Conservation (phyloP, 1,140 invertebrate species). For the Drosophila melanica region DNA sequence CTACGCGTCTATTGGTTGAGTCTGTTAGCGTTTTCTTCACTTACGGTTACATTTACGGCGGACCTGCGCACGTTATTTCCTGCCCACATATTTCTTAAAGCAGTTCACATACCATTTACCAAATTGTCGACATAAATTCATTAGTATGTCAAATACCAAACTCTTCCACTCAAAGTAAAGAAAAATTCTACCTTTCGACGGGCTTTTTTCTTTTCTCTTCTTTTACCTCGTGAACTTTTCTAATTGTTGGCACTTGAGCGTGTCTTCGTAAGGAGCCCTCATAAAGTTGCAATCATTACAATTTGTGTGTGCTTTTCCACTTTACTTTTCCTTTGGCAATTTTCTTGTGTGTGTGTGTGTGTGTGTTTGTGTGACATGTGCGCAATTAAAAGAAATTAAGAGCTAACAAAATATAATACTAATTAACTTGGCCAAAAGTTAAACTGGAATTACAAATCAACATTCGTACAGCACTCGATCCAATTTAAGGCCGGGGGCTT, state of each 20-base stretch:
- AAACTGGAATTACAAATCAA: conserved; percentile 33
- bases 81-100: conserved; percentile 21
- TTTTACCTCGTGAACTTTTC: conserved; percentile 46
- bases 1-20: background rate
- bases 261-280: conserved; percentile 46
- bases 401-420: conserved; percentile 43
- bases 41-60: background rate
- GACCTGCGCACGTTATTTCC: background rate
- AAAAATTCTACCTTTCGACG: conserved; percentile 4
- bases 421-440: conserved; percentile 55
- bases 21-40: too few relatives aligned
- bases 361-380: conserved; percentile 26
- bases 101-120: conserved; percentile 44
- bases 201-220: conserved; percentile 1
- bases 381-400: conserved; percentile 48
- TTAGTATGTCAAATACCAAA: conserved; percentile 49
- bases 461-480: conserved; percentile 48
- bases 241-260: conserved; percentile 69
- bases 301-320: conserved; percentile 26
- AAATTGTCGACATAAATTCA: conserved; percentile 65
- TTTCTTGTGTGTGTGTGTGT: conserved; percentile 5
- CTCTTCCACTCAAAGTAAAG: conserved; percentile 13
- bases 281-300: conserved; percentile 69
- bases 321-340: conserved; percentile 7
- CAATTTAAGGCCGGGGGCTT: conserved; percentile 28